Conservation (phyloP, 2,113 vertebrate genomes). For the Ammodytes dubius region DNA sequence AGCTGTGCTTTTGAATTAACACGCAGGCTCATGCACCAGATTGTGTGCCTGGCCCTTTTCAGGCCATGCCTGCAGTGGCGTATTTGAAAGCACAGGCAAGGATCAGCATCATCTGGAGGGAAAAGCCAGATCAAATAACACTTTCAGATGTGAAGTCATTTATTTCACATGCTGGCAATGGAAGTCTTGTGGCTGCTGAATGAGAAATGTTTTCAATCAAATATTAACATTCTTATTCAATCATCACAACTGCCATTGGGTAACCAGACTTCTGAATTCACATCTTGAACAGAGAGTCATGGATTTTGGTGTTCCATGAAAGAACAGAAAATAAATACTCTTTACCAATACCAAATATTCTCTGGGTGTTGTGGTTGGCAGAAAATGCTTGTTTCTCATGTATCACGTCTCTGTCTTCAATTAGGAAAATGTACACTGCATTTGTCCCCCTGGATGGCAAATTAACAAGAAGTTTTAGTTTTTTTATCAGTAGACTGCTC, state of each 20-base stretch:
- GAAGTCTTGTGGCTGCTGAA: constrained; percentile 62
- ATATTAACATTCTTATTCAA: constrained; percentile 65
- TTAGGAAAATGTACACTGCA: constrained; percentile 13
- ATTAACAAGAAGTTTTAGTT: background rate
- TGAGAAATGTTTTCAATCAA: constrained; percentile 66
- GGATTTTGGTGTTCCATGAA: constrained; percentile 31
- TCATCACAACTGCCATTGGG: constrained; percentile 50
- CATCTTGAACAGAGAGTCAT: background rate
- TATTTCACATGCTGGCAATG: constrained; percentile 73
- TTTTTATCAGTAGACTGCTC: background rate
- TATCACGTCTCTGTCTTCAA: constrained; percentile 38
- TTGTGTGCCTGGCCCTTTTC: constrained; percentile 57
- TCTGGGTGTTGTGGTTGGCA: constrained; percentile 10
- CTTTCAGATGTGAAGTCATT: constrained; percentile 71
- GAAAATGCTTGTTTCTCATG: constrained; percentile 6
- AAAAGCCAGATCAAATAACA: constrained; percentile 76
- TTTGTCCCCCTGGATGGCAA: constrained; percentile 3
- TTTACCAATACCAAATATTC: constrained; percentile 9
- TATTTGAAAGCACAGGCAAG: constrained; percentile 66
- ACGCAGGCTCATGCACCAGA: constrained; percentile 59
- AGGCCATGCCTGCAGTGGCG: constrained; percentile 52
- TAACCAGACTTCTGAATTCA: constrained; percentile 14
- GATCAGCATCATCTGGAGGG: constrained; percentile 59
- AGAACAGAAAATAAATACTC: background rate
- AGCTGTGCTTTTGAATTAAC: constrained; percentile 73